A percentile compares a stretch with the other conserved stretches of the same genome.
These are phyloP conservation scores for Lordiphosa fenestrarum DNA, from an alignment of 2,888 invertebrate species.

Conservation along the genomic window DNA sequence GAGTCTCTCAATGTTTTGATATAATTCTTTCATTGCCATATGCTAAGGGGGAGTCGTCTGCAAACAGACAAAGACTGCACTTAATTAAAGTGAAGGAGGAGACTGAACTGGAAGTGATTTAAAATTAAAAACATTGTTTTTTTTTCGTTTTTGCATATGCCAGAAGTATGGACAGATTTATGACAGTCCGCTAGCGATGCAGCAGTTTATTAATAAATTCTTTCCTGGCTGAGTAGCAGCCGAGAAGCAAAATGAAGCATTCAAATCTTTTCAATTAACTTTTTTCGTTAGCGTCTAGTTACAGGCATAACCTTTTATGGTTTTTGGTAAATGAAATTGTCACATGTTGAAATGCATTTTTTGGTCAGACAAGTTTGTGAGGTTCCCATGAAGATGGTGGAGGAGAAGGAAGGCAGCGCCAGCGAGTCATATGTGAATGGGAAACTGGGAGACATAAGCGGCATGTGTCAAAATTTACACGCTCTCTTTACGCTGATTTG, in stretches of 20 bases:
- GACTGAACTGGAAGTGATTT: slow-evolving; percentile 48
- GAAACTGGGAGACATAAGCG: slow-evolving; percentile 33
- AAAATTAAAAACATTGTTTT: slow-evolving; percentile 48
- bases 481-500: slow-evolving; percentile 61
- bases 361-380: slow-evolving; percentile 47
- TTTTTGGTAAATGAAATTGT: slow-evolving; percentile 40
- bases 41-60: slow-evolving; percentile 19
- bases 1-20: slow-evolving; percentile 57
- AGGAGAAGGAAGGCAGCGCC: slow-evolving; percentile 2
- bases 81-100: slow-evolving; percentile 55
- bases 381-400: slow-evolving; percentile 25
- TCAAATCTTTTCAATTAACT: slow-evolving; percentile 60
- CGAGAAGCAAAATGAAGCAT: slow-evolving; percentile 36
- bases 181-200: slow-evolving; percentile 54
- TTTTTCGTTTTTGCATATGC: slow-evolving; percentile 53
- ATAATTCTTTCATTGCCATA: slow-evolving; percentile 67
- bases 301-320: slow-evolving; percentile 35
- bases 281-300: slow-evolving; percentile 39
- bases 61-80: slow-evolving; percentile 48
- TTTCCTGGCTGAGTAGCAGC: background rate
- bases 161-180: slow-evolving; percentile 65
- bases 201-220: slow-evolving; percentile 61
- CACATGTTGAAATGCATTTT: slow-evolving; percentile 52
- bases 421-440: slow-evolving; percentile 17
- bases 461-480: slow-evolving; percentile 69